Base-by-base conservation (phyloP, 2,888 invertebrate species). In the Chelonus formosanus region DNA sequence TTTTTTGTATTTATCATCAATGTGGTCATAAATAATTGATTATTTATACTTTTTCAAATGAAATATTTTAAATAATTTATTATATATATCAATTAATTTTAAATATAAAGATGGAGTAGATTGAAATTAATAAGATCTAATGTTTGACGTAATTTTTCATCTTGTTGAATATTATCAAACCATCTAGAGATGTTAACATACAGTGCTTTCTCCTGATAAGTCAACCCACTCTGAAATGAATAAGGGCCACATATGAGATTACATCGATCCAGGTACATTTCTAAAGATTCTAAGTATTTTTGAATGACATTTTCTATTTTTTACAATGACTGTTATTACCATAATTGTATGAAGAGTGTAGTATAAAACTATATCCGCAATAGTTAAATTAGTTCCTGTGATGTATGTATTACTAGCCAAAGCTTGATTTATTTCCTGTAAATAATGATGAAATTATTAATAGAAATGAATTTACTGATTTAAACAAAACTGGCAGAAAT, bases 111-210 rank as follows among this genome's bases (percentile, higher is more conserved):
- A 67, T 78, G 75, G 56, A 80, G 65, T 48, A 79, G 73, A 65
- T 79, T 84, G 71, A 88, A 88, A 76, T 86, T 83, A 63, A 88
- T 78, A 6, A 86, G 50, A 69, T 84, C 82, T 73, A 87, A 84
- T 60, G 85, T 83, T 66, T 85, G 86, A 62, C 90, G 87, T n/a
- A 92, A 85, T 77, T 85, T 86, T 0, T 89, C 86, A 67, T 91
- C 88, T 67, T 91, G 89, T 77, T 93, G 93, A 66, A 94, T 84
- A 77, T 93, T 91, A 80, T 90, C 91, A 72, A 89, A 91, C 93
- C 93, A 93, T 74, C 93, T 86, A 50, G 92, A 92, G 0, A 93
- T 81, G 79, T 92, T 89, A 34, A 92, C 77, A 68, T 89, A 86
- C 60, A 88, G 88, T 75, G 92, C 92, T 75, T 90, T 90, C 60